Evolutionary conservation across 2,888 invertebrate genomes (phyloP), one percentile per base, ranked within the genome.

Genomic region (Chalcis sispes): DNA sequence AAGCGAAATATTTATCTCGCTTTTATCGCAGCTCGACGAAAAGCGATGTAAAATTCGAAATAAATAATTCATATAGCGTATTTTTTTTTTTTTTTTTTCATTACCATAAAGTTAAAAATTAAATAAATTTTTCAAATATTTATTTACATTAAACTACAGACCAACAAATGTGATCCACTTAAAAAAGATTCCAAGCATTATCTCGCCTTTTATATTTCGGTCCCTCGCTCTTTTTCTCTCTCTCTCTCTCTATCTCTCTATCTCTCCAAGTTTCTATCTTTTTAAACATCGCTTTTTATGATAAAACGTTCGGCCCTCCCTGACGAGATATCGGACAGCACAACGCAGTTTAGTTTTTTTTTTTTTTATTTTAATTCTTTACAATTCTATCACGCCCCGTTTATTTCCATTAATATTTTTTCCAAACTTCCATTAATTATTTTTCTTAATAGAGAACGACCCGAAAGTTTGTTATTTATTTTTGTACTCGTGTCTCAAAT

Each of bases 231-330:
- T 64, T 64, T 54, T 54, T 42, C 23, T 72, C 64, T 72, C 23
- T 72, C 64, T 64, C 64, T 48, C 46, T 65, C 72, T 62, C 13
- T 46, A 1, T 32, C n/a, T 27, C 32, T 20, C 36, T 54, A 40
- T 52, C 20, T 15, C 29, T 42, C 48, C 29, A 59, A 75, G 42
- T 71, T 72, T 46, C 58, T 52, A 58, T 64, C 65, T 27, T 71
- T 29, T 74, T 25, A 40, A 70, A 67, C 58, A 25, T 73, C 50
- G 61, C 73, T 56, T 70, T 36, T 52, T 77, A 56, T 70, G 65
- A 77, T 64, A 4, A 62, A 75, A 77, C 84, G 85, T 87, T 87
- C 84, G 86, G 87, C 85, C 87, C 88, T 86, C 85, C 82, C 84
- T 82, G 25, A 70, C 70, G 75, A 75, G 75, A 66, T 61, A 78